Base-by-base conservation (phyloP, 2,797 vertebrate genomes). In the Coregonus suidteri region DNA sequence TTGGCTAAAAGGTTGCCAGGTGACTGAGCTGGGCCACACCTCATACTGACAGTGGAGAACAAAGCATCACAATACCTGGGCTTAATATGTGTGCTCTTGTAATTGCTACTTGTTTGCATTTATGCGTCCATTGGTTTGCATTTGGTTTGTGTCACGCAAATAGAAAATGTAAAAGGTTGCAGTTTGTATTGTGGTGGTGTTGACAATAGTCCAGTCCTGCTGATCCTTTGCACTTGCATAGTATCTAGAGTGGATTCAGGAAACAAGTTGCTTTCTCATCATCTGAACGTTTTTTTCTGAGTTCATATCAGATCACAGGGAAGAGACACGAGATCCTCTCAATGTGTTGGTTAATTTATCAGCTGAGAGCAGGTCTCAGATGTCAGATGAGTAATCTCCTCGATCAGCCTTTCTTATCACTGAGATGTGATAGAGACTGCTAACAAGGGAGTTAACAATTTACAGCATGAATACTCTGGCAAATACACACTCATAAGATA, bases 271-370 rank as follows among this genome's bases (percentile, higher is more conserved):
- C 67, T 71, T 77, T 73, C 83, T 87, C 79, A 74, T 87, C 81
- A 66, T 76, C 53, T 9, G 3, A 68, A 75, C 47, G 65, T 30
- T 59, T 54, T 75, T 81, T 71, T 74, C 47, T 78, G 64, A 69
- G 84, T 89, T 86, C 77, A 82, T 90, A 91, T 93, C 82, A 87
- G 87, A 88, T 93, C 88, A 81, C 90, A 90, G 66, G 83, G 62
- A 25, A 75, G 73, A 64, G 87, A 88, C 82, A 92, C 79, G 75
- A 35, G 93, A 93, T 88, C 89, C 85, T 81, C 70, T 82, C 80
- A 80, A 85, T 76, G 68, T 84, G 71, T 83, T 93, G 76, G 93
- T 91, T 92, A 89, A 94, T 94, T 89, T 75, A 91, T 91, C 84
- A 89, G 82, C 80, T 51, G 71, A 86, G 77, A 74, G 71, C 68